phyloP scores from a whole-genome alignment of 2,797 vertebrate genomes.

The Tympanoctomys barrerae region DNA sequence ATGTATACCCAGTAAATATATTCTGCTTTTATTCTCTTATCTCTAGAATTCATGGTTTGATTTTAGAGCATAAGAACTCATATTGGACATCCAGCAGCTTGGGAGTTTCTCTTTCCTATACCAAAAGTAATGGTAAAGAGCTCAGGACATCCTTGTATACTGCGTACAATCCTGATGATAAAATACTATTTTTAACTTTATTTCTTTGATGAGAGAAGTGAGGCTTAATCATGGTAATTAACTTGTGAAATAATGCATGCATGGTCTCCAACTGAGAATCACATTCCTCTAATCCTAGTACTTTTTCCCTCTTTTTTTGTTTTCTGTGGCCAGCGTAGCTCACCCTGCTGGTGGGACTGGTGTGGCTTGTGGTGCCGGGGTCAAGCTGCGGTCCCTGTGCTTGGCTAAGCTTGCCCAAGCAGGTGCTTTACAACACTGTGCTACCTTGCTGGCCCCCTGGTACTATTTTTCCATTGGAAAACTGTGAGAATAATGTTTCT shows the following conservation, averaged over 20 bases:
- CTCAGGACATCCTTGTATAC: background rate
- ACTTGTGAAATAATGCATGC: background rate
- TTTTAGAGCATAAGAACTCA: background rate
- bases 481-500: background rate
- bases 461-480: background rate
- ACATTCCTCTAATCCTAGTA: background rate
- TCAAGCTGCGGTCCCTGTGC: too few species aligned
- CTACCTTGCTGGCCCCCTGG: too few species aligned
- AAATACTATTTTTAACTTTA: background rate
- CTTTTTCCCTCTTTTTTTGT: background rate
- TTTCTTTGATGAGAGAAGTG: background rate
- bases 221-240: background rate
- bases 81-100: background rate
- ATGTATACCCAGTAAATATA: too few species aligned
- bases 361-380: too few species aligned
- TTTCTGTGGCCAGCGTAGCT: too few species aligned
- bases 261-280: background rate
- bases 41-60: background rate
- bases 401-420: too few species aligned
- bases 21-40: background rate
- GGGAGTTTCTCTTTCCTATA: background rate
- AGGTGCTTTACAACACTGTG: too few species aligned
- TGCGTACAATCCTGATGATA: background rate
- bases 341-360: too few species aligned
- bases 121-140: background rate